Percentiles rank a stretch among this genome's conserved stretches.
These are phyloP conservation scores for Zingel zingel DNA, from an alignment of 2,113 vertebrate species.

Conservation along the genomic window DNA sequence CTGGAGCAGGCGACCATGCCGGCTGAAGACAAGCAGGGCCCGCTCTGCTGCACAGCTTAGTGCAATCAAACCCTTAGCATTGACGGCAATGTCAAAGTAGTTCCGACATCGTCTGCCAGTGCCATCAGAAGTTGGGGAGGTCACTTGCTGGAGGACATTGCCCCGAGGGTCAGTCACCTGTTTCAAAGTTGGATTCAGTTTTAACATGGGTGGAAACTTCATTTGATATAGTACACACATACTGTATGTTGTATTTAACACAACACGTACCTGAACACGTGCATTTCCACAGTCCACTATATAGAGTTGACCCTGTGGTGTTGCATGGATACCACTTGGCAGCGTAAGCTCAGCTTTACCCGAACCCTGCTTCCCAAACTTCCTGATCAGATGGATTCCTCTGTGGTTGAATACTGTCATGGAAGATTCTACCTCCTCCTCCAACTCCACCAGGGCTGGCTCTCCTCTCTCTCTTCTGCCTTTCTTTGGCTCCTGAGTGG, in stretches of 20 bases:
- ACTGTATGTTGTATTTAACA: neutral
- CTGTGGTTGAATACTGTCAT: slow-evolving; percentile 22
- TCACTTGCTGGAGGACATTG: slow-evolving; percentile 84
- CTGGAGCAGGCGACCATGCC: slow-evolving; percentile 84
- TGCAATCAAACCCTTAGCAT: slow-evolving; percentile 83
- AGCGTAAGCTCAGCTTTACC: slow-evolving; percentile 84
- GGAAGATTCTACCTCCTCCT: slow-evolving; percentile 65
- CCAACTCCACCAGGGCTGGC: slow-evolving; percentile 54
- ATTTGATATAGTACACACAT: neutral
- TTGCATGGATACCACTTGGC: slow-evolving; percentile 84
- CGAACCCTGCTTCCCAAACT: slow-evolving; percentile 87
- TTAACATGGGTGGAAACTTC: neutral
- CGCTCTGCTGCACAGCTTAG: slow-evolving; percentile 83
- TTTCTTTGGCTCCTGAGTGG: slow-evolving; percentile 61
- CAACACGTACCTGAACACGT: slow-evolving; percentile 79
- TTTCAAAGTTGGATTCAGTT: slow-evolving; percentile 33
- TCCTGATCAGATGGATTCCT: slow-evolving; percentile 69
- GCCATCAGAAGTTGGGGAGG: slow-evolving; percentile 59
- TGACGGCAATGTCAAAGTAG: slow-evolving; percentile 87
- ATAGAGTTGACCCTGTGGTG: slow-evolving; percentile 82
- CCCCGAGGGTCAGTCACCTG: slow-evolving; percentile 83
- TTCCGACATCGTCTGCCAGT: slow-evolving; percentile 75
- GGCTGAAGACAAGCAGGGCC: slow-evolving; percentile 83
- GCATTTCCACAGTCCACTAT: slow-evolving; percentile 88
- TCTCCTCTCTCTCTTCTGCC: slow-evolving; percentile 62